A percentile compares a stretch with the other conserved stretches of the same genome.
phyloP scores from a whole-genome alignment of 2,113 vertebrate genomes.

The Raja brachyura region DNA sequence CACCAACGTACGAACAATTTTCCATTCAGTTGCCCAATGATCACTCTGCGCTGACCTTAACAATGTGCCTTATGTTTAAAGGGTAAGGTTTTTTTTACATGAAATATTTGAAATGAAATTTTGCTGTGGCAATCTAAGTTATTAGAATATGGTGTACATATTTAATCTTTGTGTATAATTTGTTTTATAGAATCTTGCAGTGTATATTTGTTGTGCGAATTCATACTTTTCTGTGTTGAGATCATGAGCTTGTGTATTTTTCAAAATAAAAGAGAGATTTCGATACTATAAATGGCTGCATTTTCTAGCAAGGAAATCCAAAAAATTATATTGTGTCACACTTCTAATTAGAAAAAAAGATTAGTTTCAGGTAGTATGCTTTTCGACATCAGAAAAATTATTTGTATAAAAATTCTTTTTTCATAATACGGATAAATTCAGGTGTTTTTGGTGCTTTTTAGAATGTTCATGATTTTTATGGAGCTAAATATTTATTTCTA shows the following conservation, averaged over 20 bases:
- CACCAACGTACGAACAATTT: not conserved
- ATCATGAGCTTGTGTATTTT: slow-evolving; percentile 1
- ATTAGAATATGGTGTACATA: slow-evolving; percentile 11
- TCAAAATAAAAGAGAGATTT: slow-evolving; percentile 23
- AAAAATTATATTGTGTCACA: not conserved
- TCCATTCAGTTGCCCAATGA: slow-evolving; percentile 27
- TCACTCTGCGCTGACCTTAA: not conserved
- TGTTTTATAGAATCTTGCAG: slow-evolving; percentile 19
- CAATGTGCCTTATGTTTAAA: slow-evolving; percentile 31
- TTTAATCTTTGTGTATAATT: slow-evolving; percentile 35
- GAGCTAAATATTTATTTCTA: not conserved
- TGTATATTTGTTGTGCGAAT: slow-evolving; percentile 34
- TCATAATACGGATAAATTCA: not conserved
- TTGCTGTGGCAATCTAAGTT: slow-evolving; percentile 20
- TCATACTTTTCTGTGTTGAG: slow-evolving; percentile 26
- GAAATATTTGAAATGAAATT: slow-evolving; percentile 26
- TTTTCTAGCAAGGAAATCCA: not conserved
- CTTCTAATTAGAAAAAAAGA: not conserved
- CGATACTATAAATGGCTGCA: not conserved
- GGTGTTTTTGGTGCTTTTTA: not conserved
- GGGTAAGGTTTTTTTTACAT: slow-evolving; percentile 15
- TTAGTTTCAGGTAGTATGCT: not conserved
- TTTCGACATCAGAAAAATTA: too few species aligned
- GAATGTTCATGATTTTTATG: not conserved
- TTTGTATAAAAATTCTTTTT: not conserved